Conservation (phyloP, 2,888 invertebrate genomes). For the Epinotia brunnichana region DNA sequence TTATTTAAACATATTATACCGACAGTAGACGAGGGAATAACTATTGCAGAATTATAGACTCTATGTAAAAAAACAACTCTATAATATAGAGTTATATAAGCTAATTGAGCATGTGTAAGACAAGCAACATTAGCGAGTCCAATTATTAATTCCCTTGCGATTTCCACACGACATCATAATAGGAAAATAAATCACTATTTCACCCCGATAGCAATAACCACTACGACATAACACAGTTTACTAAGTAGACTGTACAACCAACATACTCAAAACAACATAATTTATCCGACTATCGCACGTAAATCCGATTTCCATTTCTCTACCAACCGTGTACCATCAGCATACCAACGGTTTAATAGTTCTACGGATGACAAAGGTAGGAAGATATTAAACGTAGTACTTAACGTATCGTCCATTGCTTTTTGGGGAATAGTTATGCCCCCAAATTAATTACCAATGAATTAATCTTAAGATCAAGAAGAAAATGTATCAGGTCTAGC, state of each 20-base stretch:
- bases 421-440: too few relatives aligned
- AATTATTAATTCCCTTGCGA: conserved; percentile 2
- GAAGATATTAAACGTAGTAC: not conserved
- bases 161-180: conserved; percentile 26
- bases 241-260: conserved; percentile 16
- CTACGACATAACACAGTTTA: conserved; percentile 12
- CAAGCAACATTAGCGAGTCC: conserved; percentile 5
- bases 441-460: too few relatives aligned
- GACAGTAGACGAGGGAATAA: not conserved
- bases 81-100: too few relatives aligned
- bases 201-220: conserved; percentile 17
- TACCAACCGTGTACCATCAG: conserved; percentile 44
- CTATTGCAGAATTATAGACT: not conserved
- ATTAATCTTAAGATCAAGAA: too few relatives aligned
- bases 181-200: conserved; percentile 17
- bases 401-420: too few relatives aligned
- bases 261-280: conserved; percentile 52
- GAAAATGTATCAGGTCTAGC: too few relatives aligned
- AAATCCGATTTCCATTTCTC: conserved; percentile 56
- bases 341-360: not conserved
- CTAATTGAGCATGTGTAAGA: not conserved
- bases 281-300: conserved; percentile 51
- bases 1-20: not conserved
- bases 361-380: not conserved
- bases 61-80: too few relatives aligned